Evolutionary conservation across 2,797 vertebrate species (phyloP).

Genomic region (Serranus cabrilla): DNA sequence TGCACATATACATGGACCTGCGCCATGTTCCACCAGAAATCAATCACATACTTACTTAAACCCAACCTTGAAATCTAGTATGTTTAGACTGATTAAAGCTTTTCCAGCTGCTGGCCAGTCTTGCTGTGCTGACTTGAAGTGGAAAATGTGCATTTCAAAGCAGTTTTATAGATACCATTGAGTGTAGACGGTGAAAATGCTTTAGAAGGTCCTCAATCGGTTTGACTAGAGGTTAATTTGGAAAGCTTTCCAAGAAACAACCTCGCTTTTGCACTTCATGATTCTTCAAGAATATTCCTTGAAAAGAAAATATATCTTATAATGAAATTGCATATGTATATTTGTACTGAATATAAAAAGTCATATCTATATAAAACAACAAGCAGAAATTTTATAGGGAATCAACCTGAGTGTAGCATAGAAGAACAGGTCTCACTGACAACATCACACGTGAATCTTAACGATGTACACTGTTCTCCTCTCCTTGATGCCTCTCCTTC

Average conservation of each 20-base stretch:
- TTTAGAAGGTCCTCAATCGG: slow-evolving; percentile 80
- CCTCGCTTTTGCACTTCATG: slow-evolving; percentile 84
- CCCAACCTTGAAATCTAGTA: slow-evolving; percentile 62
- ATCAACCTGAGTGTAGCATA: slow-evolving; percentile 83
- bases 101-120: slow-evolving; percentile 67
- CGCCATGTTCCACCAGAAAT: slow-evolving; percentile 67
- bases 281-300: slow-evolving; percentile 81
- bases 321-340: slow-evolving; percentile 84
- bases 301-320: slow-evolving; percentile 83
- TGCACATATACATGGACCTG: slow-evolving; percentile 60
- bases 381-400: slow-evolving; percentile 76
- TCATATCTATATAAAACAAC: slow-evolving; percentile 81
- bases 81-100: slow-evolving; percentile 58
- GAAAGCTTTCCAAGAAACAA: slow-evolving; percentile 71
- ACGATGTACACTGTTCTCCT: slow-evolving; percentile 73
- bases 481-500: slow-evolving; percentile 81
- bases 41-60: slow-evolving; percentile 58
- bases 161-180: slow-evolving; percentile 64
- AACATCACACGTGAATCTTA: slow-evolving; percentile 67
- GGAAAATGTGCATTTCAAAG: slow-evolving; percentile 67
- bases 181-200: slow-evolving; percentile 76
- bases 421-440: slow-evolving; percentile 81
- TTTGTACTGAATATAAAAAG: slow-evolving; percentile 84
- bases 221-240: slow-evolving; percentile 72
- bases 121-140: slow-evolving; percentile 60